A percentile compares a stretch with the other conserved stretches of the same genome.
Evolutionary conservation across 2,797 vertebrate species (phyloP).

Genomic region (Synaphobranchus kaupii): DNA sequence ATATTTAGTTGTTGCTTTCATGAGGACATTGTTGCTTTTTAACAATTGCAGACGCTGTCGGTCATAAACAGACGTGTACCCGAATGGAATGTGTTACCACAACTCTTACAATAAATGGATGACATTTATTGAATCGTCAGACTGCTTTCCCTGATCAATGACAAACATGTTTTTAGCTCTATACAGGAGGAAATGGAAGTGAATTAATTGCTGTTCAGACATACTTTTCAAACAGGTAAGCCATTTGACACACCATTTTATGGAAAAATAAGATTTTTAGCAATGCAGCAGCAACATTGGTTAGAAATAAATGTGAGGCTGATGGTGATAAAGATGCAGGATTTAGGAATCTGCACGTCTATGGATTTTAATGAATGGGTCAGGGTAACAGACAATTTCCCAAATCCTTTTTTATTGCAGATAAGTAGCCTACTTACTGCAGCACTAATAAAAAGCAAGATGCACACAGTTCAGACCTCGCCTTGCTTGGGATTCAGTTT

Average conservation of each 20-base stretch:
- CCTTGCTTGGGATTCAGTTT: conserved; percentile 85
- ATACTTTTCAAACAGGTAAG: neutral
- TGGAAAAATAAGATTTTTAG: no score
- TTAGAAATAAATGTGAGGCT: neutral
- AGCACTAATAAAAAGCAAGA: conserved; percentile 85
- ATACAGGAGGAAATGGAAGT: neutral
- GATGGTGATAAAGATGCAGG: neutral
- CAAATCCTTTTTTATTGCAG: conserved; percentile 69
- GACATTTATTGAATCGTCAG: no score
- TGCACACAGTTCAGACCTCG: conserved; percentile 78
- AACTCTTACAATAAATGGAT: no score
- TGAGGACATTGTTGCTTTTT: no score
- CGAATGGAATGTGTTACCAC: no score
- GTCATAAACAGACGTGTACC: no score
- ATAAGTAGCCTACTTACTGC: conserved; percentile 76
- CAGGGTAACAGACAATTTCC: conserved; percentile 67
- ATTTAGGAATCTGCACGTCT: conserved; percentile 1
- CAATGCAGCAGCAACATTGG: no score
- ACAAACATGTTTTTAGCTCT: no score
- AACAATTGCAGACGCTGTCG: no score
- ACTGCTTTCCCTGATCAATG: no score
- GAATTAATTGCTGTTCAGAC: neutral
- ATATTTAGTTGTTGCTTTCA: no score
- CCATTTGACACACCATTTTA: no score
- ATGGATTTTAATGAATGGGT: conserved; percentile 83